A percentile compares a stretch with the other conserved stretches of the same genome.
These are phyloP conservation scores for Sebastes matsubarae DNA, from an alignment of 2,797 vertebrate species.

Conservation along the genomic window DNA sequence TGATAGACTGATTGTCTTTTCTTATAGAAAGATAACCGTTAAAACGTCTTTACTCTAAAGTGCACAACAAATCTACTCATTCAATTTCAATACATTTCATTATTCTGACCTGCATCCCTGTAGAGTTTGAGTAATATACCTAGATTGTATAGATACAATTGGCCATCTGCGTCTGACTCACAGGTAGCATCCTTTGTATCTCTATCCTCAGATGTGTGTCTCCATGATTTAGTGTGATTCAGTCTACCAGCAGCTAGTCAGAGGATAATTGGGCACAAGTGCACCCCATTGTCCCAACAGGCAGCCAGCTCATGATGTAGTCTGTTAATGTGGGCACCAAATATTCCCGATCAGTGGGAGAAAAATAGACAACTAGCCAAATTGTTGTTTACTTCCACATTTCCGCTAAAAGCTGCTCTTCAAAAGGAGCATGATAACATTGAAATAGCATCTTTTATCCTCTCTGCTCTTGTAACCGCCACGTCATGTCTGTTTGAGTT, in stretches of 20 bases:
- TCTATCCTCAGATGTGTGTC: neutral
- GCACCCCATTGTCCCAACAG: constrained; percentile 53
- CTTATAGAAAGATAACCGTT: neutral
- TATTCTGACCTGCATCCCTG: neutral
- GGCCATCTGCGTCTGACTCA: constrained; percentile 26
- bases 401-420: constrained; percentile 41
- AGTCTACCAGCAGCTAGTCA: constrained; percentile 43
- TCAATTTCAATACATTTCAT: neutral
- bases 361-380: constrained; percentile 27
- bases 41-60: neutral
- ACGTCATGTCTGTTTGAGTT: constrained; percentile 25
- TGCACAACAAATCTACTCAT: neutral
- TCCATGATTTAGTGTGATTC: constrained; percentile 44
- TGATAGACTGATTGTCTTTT: neutral
- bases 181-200: constrained; percentile 23
- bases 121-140: neutral
- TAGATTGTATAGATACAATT: neutral
- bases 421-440: constrained; percentile 23
- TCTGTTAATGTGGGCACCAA: constrained; percentile 42
- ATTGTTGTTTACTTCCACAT: constrained; percentile 59
- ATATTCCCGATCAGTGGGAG: constrained; percentile 32
- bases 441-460: constrained; percentile 28
- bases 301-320: constrained; percentile 37
- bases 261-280: constrained; percentile 70
- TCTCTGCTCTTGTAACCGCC: constrained; percentile 5